Evolutionary conservation across 2,797 vertebrate genomes (phyloP).

Genomic region (Phoebastria nigripes): DNA sequence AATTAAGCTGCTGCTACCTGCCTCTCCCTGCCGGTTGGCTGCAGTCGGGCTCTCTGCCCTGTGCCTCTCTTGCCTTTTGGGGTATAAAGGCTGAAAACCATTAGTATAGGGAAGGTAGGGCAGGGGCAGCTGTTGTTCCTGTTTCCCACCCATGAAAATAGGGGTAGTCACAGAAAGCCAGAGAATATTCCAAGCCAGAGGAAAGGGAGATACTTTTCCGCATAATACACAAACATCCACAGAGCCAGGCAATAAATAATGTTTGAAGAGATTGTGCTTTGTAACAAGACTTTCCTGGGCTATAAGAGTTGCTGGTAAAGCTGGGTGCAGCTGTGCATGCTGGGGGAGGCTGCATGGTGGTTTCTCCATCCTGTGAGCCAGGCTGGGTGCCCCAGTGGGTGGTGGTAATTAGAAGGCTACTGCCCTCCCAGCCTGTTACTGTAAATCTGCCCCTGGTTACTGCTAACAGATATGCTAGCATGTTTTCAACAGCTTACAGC

Average conservation of each 20-base stretch:
- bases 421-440: neutral
- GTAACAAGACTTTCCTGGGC: neutral
- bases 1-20: neutral
- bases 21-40: neutral
- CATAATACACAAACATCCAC: neutral
- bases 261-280: neutral
- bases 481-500: neutral
- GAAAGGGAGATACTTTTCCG: neutral
- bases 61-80: neutral
- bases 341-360: neutral
- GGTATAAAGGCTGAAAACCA: neutral
- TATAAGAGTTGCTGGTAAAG: neutral
- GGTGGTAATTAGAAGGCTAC: neutral
- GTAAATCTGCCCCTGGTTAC: neutral
- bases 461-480: neutral
- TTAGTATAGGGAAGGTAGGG: neutral
- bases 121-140: neutral
- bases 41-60: neutral
- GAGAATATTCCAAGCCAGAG: neutral
- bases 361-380: neutral
- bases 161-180: neutral
- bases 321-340: neutral
- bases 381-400: fast-evolving
- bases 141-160: neutral
- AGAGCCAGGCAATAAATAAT: neutral